A percentile compares a stretch with the other conserved stretches of the same genome.
Evolutionary conservation across 2,888 invertebrate species (phyloP).

Genomic region (Cephus pulcher): DNA sequence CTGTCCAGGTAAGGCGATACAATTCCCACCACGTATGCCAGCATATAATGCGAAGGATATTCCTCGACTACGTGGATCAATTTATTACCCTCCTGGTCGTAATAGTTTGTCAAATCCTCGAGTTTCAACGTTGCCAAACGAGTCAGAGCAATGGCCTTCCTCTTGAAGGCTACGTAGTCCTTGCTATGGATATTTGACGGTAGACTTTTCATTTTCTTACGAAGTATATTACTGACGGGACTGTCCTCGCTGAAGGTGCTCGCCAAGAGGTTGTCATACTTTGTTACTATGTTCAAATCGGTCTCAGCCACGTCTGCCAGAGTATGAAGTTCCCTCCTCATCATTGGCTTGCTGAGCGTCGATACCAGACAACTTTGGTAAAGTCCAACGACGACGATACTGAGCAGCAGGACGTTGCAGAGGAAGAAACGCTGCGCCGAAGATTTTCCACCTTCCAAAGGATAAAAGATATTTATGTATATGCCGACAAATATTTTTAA

Average conservation of each 20-base stretch:
- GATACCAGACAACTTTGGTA: conserved; percentile 46
- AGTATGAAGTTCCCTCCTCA: conserved; percentile 40
- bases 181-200: conserved; percentile 19
- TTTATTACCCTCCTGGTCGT: conserved; percentile 34
- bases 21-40: conserved; percentile 36
- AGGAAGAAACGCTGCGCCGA: conserved; percentile 37
- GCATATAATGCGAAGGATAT: conserved; percentile 33
- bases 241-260: conserved; percentile 28
- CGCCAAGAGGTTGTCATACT: conserved; percentile 42
- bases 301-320: conserved; percentile 40
- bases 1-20: conserved; percentile 39
- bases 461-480: conserved; percentile 33
- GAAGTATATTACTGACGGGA: conserved; percentile 18
- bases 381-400: conserved; percentile 36
- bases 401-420: conserved; percentile 38
- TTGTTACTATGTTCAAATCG: conserved; percentile 40
- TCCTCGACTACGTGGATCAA: conserved; percentile 43
- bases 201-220: conserved; percentile 16
- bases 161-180: conserved; percentile 29
- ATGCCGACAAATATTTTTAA: conserved; percentile 26
- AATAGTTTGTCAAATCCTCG: conserved; percentile 28
- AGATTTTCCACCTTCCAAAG: conserved; percentile 29
- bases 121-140: conserved; percentile 26
- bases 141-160: conserved; percentile 26
- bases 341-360: conserved; percentile 42